Base-by-base conservation (phyloP, 2,797 vertebrate genomes). In the Lateolabrax maculatus region DNA sequence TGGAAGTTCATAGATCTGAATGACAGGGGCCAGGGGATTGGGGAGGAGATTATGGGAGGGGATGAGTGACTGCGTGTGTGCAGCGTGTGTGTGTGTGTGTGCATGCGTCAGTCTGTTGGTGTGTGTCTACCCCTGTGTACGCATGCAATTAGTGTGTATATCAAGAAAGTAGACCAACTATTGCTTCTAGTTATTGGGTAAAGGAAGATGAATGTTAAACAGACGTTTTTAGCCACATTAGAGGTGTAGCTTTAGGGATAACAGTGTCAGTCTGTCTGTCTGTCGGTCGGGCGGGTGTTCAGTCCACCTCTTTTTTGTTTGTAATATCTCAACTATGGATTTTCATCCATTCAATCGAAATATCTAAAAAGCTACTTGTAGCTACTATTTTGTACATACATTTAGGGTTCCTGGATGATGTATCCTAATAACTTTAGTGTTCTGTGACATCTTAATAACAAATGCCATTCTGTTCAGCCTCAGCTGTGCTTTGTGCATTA, bases 1-100 rank as follows among this genome's bases (percentile, higher is more conserved):
- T 96, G 94, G 95, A 91, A 91, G 92, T 94, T 95, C 96, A 96
- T 96, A 96, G 92, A 96, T 96, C 95, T 95, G 94, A 93, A 93
- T 95, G 95, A 95, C 94, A 93, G 91, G 83, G 90, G 89, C 93
- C 90, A 92, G 88, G 88, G 90, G 92, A 89, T 77, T 84, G 83
- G 81, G 84, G 81, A 85, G 81, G 87, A 88, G 83, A 89, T 84
- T 90, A 85, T 76, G 71, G 67, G 83, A 86, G 64, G 84, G 69
- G 67, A 85, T 71, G 64, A 75, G 86, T 75, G 84, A 89, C 79
- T 67, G 58, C 29, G 18, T 65, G 81, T 63, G 55, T 36, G 41
- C 41, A 71, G 61, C 46, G 55, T 66, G 61, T 64, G 62, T 60
- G 61, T 13, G 13, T 55, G 75, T 58, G 55, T 53, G 71, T 67